Evolutionary conservation across 1,140 invertebrate genomes (phyloP).

Genomic region (Coenobita brevimanus): DNA sequence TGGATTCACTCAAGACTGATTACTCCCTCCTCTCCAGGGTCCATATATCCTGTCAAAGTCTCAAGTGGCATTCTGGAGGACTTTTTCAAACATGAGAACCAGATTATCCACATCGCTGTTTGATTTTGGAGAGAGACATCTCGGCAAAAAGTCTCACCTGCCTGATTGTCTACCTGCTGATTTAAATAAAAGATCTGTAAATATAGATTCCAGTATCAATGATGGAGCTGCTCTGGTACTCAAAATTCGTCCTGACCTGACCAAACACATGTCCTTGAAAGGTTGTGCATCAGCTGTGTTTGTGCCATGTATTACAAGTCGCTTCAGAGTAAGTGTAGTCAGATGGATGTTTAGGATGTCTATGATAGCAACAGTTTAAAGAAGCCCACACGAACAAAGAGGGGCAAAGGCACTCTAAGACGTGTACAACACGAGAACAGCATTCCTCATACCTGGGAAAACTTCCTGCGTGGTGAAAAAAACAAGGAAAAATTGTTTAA

Average conservation of each 20-base stretch:
- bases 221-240: no score
- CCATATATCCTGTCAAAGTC: constrained; percentile 5
- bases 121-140: constrained; percentile 8
- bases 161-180: no score
- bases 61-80: not conserved
- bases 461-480: not conserved
- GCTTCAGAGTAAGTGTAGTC: not conserved
- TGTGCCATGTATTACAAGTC: not conserved
- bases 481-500: not conserved
- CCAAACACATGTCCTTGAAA: no score
- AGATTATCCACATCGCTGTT: constrained; percentile 2
- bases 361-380: not conserved
- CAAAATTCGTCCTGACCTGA: no score
- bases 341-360: not conserved
- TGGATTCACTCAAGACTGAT: not conserved
- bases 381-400: not conserved
- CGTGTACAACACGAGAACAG: not conserved
- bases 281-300: not conserved
- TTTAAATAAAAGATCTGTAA: no score
- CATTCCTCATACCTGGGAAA: not conserved
- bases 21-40: constrained; percentile 3
- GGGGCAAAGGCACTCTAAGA: not conserved
- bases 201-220: no score
- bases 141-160: no score
- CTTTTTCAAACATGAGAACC: constrained; percentile 10